Evolutionary conservation across 2,797 vertebrate species (phyloP).

Genomic region (Micropoecilia bifurca): DNA sequence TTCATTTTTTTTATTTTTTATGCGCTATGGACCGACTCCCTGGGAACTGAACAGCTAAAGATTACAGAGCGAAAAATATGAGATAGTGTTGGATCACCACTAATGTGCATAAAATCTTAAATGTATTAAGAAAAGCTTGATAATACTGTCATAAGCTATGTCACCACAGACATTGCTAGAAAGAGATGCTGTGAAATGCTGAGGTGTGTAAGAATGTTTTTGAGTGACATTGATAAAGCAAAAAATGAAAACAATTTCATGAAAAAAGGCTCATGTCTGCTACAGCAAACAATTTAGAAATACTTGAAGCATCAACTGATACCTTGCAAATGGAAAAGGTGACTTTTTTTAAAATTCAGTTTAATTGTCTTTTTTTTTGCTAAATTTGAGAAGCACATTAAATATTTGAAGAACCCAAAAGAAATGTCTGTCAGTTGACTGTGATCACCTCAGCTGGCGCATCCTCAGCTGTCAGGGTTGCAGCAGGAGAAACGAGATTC

Average conservation of each 20-base stretch:
- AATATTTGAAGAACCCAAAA: constrained; percentile 24
- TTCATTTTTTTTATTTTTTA: constrained; percentile 5
- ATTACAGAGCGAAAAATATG: constrained; percentile 15
- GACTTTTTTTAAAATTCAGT: not conserved
- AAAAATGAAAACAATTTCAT: not conserved
- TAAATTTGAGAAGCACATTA: constrained; percentile 22
- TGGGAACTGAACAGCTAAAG: constrained; percentile 18
- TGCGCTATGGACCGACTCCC: not conserved
- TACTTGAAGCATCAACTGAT: constrained; percentile 6
- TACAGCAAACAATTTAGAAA: constrained; percentile 16
- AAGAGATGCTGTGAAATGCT: not conserved
- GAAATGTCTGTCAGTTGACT: constrained; percentile 12
- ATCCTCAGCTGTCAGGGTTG: not conserved
- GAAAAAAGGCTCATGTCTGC: not conserved
- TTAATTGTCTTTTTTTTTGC: constrained; percentile 24
- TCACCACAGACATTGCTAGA: not conserved
- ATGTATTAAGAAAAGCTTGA: not conserved
- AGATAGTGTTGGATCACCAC: not conserved
- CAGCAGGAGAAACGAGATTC: constrained; percentile 43
- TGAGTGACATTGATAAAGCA: constrained; percentile 6
- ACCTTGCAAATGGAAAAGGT: not conserved
- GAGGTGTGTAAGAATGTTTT: not conserved
- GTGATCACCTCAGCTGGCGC: constrained; percentile 17
- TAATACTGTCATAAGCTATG: not conserved
- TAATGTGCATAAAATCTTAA: not conserved